Conservation (phyloP, 2,797 vertebrate species). For the Lophotriccus pileatus region DNA sequence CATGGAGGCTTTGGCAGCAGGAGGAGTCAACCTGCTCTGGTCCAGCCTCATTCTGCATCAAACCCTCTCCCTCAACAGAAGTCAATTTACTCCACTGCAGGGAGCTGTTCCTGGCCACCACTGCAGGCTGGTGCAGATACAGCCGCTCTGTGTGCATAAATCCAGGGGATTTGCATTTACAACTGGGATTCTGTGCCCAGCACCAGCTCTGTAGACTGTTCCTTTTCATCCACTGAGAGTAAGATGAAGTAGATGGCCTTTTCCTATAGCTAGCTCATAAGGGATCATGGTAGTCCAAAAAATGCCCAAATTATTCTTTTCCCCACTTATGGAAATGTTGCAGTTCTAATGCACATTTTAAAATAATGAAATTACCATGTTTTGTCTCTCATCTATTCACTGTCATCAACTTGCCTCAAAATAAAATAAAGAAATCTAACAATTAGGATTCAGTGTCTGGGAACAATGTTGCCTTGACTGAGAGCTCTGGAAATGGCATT, state of each 20-base stretch:
- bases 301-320: neutral
- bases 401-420: neutral
- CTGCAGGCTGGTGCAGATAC: neutral
- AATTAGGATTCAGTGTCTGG: neutral
- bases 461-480: neutral
- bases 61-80: neutral
- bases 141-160: rapidly evolving
- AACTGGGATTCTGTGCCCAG: rapidly evolving
- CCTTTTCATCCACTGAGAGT: neutral
- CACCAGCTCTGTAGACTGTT: neutral
- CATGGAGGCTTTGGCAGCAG: neutral
- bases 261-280: neutral
- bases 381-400: neutral
- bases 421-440: neutral
- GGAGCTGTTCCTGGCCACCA: neutral
- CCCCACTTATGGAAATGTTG: neutral
- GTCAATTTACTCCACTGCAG: rapidly evolving
- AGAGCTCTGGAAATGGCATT: neutral
- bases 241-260: neutral
- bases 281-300: neutral
- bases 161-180: rapidly evolving
- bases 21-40: neutral
- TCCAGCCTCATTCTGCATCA: neutral
- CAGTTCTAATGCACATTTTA: neutral
- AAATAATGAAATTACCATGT: neutral